Conservation (phyloP, 2,113 vertebrate genomes). For the Clinocottus analis region DNA sequence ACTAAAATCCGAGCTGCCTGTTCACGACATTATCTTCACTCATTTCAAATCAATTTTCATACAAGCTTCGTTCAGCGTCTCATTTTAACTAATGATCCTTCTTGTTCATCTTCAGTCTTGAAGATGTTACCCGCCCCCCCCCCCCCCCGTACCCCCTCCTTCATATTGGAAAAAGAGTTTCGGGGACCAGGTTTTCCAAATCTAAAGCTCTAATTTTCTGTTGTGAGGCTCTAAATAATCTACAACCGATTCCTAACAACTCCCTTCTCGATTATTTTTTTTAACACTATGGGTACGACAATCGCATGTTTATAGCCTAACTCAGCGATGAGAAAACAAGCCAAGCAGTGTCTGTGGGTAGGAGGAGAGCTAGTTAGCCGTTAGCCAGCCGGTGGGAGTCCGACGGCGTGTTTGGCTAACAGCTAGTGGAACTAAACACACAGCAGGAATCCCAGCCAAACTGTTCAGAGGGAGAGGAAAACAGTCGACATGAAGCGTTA, state of each 20-base stretch:
- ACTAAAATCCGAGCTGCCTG: slow-evolving; percentile 17
- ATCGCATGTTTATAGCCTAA: too few species aligned
- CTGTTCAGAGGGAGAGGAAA: too few species aligned
- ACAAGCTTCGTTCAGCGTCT: slow-evolving; percentile 9
- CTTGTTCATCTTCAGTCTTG: slow-evolving; percentile 29
- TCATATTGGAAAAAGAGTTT: not conserved
- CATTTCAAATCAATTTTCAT: slow-evolving; percentile 9
- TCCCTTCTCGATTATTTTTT: not conserved
- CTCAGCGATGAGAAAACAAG: not conserved
- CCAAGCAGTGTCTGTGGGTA: too few species aligned
- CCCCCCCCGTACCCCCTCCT: slow-evolving; percentile 12
- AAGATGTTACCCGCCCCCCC: too few species aligned
- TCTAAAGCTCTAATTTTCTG: not conserved
- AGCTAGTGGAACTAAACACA: not conserved
- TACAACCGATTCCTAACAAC: not conserved
- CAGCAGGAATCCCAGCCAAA: not conserved
- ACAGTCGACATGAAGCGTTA: not conserved
- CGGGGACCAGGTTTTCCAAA: not conserved
- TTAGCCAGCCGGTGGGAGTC: not conserved
- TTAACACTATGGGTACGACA: too few species aligned
- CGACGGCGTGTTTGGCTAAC: not conserved
- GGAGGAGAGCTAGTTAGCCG: not conserved
- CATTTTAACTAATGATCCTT: slow-evolving; percentile 21
- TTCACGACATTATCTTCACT: slow-evolving; percentile 24
- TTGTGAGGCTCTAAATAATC: not conserved